Evolutionary conservation across 1,140 invertebrate genomes (phyloP), one percentile per base, ranked within the genome.

Genomic region (Paracyclopina nana): DNA sequence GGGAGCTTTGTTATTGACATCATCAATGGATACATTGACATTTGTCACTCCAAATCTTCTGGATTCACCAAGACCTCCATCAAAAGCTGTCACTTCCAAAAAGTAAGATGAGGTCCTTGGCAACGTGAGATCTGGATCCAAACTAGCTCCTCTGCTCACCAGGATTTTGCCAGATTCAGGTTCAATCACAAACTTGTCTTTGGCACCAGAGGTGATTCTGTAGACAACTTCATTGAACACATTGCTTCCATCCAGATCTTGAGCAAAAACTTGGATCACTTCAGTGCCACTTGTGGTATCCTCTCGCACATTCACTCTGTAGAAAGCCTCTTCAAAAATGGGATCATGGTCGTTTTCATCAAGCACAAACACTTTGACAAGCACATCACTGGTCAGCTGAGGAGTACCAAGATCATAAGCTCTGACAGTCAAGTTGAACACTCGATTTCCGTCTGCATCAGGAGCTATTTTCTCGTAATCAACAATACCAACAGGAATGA

Each of bases 111-210:
- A 75, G 16, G 70, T 76, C 61, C 78, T 14, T 16, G 22, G 79
- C 1, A 77, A 78, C 0, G 79, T 81, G n/a, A 76, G 67, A 65
- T 90, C 85, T 0, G 82, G 83, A 69, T 95, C 87, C 34, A 96
- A 72, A 54, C 74, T 77, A 0, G 86, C 85, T 0, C 83, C 87
- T 9, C 73, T 69, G 0, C 87, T 80, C 0, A 91, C 78, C n/a
- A 75, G 75, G 27, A 96, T 78, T 0, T 79, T 69, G 0, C 88
- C 88, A 0, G 72, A 75, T 57, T 79, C 76, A 0, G 82, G 71
- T 58, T 82, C 78, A 8, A 94, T 85, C 0, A 83, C 74, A 64
- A 95, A 96, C 67, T 92, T 94, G 60, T 92, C 88, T 22, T 75
- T 74, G 1, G 82, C 82, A 4, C 88, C 88, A 53, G 72, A 73